Conservation (phyloP, 2,888 invertebrate genomes). For the Oxycera nigricornis region DNA sequence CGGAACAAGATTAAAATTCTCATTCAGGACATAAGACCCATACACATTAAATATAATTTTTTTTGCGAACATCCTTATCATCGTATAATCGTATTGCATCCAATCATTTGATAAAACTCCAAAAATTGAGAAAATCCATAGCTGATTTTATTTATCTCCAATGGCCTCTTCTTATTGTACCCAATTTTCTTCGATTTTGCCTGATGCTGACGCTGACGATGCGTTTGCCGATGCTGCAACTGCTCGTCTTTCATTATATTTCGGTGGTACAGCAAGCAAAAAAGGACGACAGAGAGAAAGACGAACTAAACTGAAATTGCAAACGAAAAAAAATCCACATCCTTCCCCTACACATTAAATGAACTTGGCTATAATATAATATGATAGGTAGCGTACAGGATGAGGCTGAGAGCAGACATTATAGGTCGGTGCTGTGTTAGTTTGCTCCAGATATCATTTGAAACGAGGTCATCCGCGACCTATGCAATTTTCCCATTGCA, state of each 20-base stretch:
- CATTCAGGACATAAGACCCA: too few species aligned
- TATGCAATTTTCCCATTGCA: constrained; percentile 42
- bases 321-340: constrained; percentile 34
- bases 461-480: constrained; percentile 44
- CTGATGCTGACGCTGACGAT: constrained; percentile 1
- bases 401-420: neutral
- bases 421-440: constrained; percentile 33
- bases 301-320: neutral
- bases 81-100: too few species aligned
- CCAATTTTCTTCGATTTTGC: neutral
- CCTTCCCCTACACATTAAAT: constrained; percentile 31
- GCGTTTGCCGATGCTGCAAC: neutral
- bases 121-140: neutral
- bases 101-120: too few species aligned
- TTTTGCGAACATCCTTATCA: too few species aligned
- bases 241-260: constrained; percentile 16
- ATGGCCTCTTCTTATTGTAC: constrained; percentile 1
- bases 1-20: too few species aligned
- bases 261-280: constrained; percentile 25
- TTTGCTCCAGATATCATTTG: constrained; percentile 44
- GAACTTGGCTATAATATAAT: constrained; percentile 41
- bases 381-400: neutral
- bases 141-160: constrained; percentile 22
- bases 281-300: constrained; percentile 26
- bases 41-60: too few species aligned